Conservation (phyloP, 1,140 invertebrate species). For the Antheraea pernyi region DNA sequence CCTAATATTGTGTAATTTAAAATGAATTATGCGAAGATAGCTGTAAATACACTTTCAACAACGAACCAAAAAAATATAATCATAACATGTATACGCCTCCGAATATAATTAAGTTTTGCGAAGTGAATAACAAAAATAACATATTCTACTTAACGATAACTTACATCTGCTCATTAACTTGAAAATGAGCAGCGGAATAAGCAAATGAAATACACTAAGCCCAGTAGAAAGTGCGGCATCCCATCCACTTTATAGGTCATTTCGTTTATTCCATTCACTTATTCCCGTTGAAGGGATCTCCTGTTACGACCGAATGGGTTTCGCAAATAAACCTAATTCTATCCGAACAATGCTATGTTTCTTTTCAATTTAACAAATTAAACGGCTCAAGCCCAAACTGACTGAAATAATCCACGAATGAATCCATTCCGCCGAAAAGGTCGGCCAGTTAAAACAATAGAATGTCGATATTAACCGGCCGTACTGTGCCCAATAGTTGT, state of each 20-base stretch:
- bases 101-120: not conserved
- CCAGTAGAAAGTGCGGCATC: slow-evolving; percentile 43
- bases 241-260: slow-evolving; percentile 62
- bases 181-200: slow-evolving; percentile 22
- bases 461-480: not conserved
- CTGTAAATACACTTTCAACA: no score
- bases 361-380: slow-evolving; percentile 74
- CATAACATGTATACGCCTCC: not conserved
- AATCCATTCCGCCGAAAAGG: slow-evolving; percentile 5
- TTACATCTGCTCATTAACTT: slow-evolving; percentile 4
- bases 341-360: slow-evolving; percentile 61
- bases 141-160: not conserved
- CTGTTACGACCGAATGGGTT: slow-evolving; percentile 60
- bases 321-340: slow-evolving; percentile 66
- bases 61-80: not conserved
- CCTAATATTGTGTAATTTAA: not conserved
- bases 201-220: slow-evolving; percentile 40
- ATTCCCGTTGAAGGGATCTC: slow-evolving; percentile 56
- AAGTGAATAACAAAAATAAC: not conserved
- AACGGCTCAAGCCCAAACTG: slow-evolving; percentile 32
- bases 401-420: slow-evolving; percentile 27
- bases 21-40: not conserved
- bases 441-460: slow-evolving; percentile 4
- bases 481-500: not conserved
- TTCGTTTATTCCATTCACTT: slow-evolving; percentile 72